Evolutionary conservation across 1,140 invertebrate species (phyloP).

Genomic region (Penaeus japonicus): DNA sequence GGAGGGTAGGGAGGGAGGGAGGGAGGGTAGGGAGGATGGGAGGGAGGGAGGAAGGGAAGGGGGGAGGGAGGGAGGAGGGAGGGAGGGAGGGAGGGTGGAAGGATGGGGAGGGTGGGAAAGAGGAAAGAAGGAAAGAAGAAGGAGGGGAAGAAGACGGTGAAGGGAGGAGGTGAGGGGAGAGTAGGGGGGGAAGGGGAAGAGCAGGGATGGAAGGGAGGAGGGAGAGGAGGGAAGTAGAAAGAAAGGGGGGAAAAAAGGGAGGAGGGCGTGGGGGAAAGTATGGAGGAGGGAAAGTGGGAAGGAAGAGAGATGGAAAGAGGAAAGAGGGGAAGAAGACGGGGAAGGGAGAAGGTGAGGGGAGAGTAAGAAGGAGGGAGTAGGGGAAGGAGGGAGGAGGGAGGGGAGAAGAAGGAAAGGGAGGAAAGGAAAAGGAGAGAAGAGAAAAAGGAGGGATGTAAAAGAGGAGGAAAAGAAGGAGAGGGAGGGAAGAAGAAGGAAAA

Average conservation of each 20-base stretch:
- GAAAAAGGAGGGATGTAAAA: background rate
- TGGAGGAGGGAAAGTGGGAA: background rate
- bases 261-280: background rate
- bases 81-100: background rate
- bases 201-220: background rate
- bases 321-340: too few species aligned
- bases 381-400: background rate
- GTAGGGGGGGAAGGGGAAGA: too few species aligned
- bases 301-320: background rate
- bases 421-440: too few species aligned
- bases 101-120: background rate
- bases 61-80: background rate
- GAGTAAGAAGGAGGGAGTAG: background rate
- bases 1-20: background rate
- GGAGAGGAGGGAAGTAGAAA: background rate
- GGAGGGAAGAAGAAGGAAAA: background rate
- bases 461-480: background rate
- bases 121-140: too few species aligned
- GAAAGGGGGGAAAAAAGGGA: too few species aligned
- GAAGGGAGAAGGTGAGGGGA: background rate
- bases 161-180: background rate
- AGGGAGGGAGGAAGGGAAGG: background rate
- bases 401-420: too few species aligned
- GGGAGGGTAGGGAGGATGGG: background rate
- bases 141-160: too few species aligned